Base-by-base conservation (phyloP, 2,113 vertebrate genomes). In the Pomatorhinus ruficollis region DNA sequence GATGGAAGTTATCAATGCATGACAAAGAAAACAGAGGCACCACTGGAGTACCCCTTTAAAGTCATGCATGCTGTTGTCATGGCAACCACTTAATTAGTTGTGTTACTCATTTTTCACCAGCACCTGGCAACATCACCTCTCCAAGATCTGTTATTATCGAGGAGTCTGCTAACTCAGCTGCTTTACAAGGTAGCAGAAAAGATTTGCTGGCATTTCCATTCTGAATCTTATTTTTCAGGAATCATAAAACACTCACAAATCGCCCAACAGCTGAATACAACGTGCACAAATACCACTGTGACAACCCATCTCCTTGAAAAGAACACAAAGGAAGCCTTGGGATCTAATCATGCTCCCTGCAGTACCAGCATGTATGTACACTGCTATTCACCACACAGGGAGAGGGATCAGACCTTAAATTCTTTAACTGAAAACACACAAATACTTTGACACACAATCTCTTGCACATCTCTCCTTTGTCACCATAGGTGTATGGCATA, bases 31-130 rank as follows among this genome's bases (percentile, higher is more conserved):
- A 97, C 71, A 94, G 91, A 94, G 22, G 24, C 40, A 84, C 80
- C 45, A 60, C 49, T 39, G n/a, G 88, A 94, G 79, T 31, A 83
- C 31, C 27, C 89, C 85, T 95, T 89, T 80, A 81, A 92, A 93
- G 33, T 72, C 68, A 83, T 65, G 54, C 44, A 91, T 74, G 68
- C 52, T 25, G 96, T 98, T 97, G 97, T 96, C 95, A 2, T 56
- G 94, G 91, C 74, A 97, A 94, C 87, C 8, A 68, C 70, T 94
- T 97, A 97, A 97, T 96, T 96, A 97, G 91, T 44, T 52, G 39
- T 28, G 27, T 65, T 89, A 76, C 52, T 82, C 42, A 47, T 89
- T 94, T 97, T 90, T 44, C 31, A 93, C 40, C 68, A 94, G 72
- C 74, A 87, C 63, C 54, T 25, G 74, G 88, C 83, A 87, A 85